Conservation (phyloP, 2,888 invertebrate species). For the Timema podura region DNA sequence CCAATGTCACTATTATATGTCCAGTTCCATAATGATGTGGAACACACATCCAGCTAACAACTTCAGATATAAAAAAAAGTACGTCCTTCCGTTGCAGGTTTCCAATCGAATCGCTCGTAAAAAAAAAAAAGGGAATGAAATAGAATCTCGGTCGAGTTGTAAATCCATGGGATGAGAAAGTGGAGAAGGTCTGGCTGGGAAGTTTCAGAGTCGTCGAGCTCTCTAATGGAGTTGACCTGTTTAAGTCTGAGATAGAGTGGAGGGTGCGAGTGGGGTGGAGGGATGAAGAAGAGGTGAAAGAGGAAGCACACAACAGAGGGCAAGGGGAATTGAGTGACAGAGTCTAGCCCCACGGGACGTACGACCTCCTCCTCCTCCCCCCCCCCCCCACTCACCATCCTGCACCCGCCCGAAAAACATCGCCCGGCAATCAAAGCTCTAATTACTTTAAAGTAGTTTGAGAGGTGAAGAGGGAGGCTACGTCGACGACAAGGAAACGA, state of each 20-base stretch:
- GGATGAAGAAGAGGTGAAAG: neutral
- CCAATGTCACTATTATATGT: too few species aligned
- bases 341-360: constrained; percentile 21
- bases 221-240: constrained; percentile 30
- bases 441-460: constrained; percentile 45
- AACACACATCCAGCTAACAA: too few species aligned
- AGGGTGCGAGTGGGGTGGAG: neutral
- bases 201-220: constrained; percentile 7
- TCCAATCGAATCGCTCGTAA: constrained; percentile 14
- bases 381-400: too few species aligned
- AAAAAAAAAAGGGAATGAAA: constrained; percentile 15
- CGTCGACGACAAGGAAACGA: constrained; percentile 18
- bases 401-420: constrained; percentile 32
- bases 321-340: constrained; percentile 27
- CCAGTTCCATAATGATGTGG: too few species aligned
- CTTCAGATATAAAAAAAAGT: too few species aligned
- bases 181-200: neutral
- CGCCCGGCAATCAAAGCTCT: constrained; percentile 44
- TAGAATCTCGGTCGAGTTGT: constrained; percentile 15
- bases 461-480: constrained; percentile 15
- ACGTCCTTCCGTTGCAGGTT: neutral
- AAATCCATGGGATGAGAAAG: too few species aligned
- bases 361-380: constrained; percentile 21
- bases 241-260: constrained; percentile 15
- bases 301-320: neutral